phyloP scores from a whole-genome alignment of 2,113 vertebrate species.

The Silurus glanis region DNA sequence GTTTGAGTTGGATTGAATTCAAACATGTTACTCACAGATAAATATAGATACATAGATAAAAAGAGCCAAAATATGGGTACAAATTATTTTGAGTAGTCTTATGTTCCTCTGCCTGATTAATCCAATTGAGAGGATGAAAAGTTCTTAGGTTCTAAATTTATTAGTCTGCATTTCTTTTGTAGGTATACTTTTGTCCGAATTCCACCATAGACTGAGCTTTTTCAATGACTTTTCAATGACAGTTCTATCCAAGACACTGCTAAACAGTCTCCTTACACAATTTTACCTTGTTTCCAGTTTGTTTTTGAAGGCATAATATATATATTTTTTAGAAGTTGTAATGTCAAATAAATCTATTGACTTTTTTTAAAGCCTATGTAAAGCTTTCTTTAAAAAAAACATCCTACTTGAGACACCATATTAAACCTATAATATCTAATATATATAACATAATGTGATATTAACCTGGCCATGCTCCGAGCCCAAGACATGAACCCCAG shows the following conservation, averaged over 20 bases:
- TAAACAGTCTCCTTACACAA: background rate
- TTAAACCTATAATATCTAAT: background rate
- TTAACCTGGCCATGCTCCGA: too few relatives aligned
- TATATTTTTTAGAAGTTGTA: background rate
- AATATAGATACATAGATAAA: too few relatives aligned
- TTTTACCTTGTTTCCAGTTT: background rate
- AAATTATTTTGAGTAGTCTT: background rate
- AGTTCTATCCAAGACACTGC: background rate
- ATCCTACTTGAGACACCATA: conserved; percentile 1
- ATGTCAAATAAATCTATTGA: conserved; percentile 3
- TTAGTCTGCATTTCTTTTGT: background rate
- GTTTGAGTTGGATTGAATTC: background rate
- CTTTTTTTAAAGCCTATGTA: conserved; percentile 7
- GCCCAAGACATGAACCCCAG: background rate
- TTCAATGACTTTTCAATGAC: background rate
- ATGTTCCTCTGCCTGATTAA: too few relatives aligned
- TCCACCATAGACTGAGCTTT: background rate
- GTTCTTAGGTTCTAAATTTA: background rate
- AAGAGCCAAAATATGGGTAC: too few relatives aligned
- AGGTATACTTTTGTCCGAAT: background rate
- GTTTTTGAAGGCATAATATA: background rate
- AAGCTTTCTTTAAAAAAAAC: conserved; percentile 10
- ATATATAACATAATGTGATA: too few relatives aligned
- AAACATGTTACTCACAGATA: background rate
- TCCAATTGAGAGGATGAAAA: background rate